phyloP scores from a whole-genome alignment of 2,113 vertebrate genomes.

The Taurulus bubalis region DNA sequence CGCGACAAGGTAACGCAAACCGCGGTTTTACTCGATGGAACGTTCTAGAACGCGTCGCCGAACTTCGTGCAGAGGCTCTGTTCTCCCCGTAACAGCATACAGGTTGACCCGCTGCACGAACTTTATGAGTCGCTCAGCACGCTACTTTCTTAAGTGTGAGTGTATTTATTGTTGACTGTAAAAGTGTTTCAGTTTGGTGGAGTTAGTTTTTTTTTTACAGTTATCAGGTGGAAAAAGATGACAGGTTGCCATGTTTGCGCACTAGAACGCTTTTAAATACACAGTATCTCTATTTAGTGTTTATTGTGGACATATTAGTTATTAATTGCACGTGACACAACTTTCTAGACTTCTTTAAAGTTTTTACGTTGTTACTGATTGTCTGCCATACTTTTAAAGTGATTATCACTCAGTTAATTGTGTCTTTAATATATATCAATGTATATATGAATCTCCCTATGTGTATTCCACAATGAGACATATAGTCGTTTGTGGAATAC shows the following conservation, averaged over 20 bases:
- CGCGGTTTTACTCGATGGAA: neutral
- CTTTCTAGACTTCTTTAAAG: neutral
- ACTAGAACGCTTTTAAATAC: neutral
- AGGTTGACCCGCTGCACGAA: neutral
- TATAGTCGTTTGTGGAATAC: neutral
- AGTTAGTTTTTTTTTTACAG: neutral
- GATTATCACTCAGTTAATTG: neutral
- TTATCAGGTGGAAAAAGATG: neutral
- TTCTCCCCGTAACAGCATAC: neutral
- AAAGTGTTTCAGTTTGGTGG: neutral
- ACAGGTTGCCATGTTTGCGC: neutral
- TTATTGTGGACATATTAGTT: neutral
- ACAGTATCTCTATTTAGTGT: neutral
- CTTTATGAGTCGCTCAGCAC: neutral
- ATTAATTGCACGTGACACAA: neutral
- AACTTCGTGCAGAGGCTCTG: neutral
- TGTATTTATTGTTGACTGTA: neutral
- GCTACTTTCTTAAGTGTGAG: neutral
- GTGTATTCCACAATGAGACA: neutral
- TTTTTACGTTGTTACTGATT: neutral
- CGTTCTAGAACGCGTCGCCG: too few species aligned
- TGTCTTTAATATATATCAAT: neutral
- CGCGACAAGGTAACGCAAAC: constrained; percentile 32
- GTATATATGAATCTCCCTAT: neutral
- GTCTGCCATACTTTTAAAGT: neutral